Evolutionary conservation across 2,797 vertebrate species (phyloP).

Genomic region (Hippoglossus hippoglossus): DNA sequence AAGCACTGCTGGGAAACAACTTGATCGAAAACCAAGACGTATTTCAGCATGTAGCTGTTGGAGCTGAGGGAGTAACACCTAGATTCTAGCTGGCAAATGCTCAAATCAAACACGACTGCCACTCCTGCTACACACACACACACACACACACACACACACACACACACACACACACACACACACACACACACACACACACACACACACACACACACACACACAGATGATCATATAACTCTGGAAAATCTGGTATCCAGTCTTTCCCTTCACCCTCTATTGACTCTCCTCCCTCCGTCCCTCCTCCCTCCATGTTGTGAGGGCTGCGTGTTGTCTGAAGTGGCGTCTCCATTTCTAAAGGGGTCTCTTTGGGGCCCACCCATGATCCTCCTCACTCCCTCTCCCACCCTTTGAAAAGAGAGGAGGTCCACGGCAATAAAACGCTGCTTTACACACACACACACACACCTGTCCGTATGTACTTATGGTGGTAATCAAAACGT

Average conservation of each 20-base stretch:
- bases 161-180: slow-evolving; percentile 23
- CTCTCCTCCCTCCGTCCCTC: slow-evolving; percentile 34
- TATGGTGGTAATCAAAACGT: slow-evolving; percentile 67
- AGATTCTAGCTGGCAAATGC: slow-evolving; percentile 68
- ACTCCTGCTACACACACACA: slow-evolving; percentile 20
- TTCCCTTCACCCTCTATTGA: slow-evolving; percentile 59
- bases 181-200: slow-evolving; percentile 17
- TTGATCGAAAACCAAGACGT: slow-evolving; percentile 51
- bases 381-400: slow-evolving; percentile 49
- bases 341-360: slow-evolving; percentile 64
- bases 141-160: slow-evolving; percentile 33
- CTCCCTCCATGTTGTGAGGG: slow-evolving; percentile 71
- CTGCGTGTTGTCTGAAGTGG: slow-evolving; percentile 72
- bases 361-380: slow-evolving; percentile 78
- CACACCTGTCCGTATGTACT: slow-evolving; percentile 48
- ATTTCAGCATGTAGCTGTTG: slow-evolving; percentile 60
- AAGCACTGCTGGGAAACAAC: slow-evolving; percentile 57
- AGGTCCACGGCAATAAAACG: slow-evolving; percentile 74
- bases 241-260: slow-evolving; percentile 69
- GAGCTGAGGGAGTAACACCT: slow-evolving; percentile 59
- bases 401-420: slow-evolving; percentile 76
- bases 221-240: slow-evolving; percentile 37
- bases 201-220: slow-evolving; percentile 23
- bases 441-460: slow-evolving; percentile 20
- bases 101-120: slow-evolving; percentile 67